phyloP scores from a whole-genome alignment of 2,797 vertebrate genomes.

The Pangasius djambal region DNA sequence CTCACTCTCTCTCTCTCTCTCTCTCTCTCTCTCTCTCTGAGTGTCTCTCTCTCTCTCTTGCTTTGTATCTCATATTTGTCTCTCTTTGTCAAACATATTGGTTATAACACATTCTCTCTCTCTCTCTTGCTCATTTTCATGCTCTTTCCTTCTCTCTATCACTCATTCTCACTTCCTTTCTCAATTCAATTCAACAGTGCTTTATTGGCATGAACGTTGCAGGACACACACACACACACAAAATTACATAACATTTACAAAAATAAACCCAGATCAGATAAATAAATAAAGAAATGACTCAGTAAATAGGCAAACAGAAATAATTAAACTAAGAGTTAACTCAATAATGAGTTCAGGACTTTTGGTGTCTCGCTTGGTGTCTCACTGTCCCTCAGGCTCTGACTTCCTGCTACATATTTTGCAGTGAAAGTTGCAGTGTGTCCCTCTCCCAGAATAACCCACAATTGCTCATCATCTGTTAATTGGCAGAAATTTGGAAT shows the following conservation, averaged over 20 bases:
- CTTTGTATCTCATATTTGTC: background rate
- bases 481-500: background rate
- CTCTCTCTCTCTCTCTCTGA: no score
- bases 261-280: background rate
- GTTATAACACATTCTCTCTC: background rate
- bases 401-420: no score
- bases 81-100: background rate
- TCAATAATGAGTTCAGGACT: no score
- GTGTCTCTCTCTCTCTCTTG: background rate
- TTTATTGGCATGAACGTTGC: background rate
- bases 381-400: no score
- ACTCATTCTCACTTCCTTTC: no score
- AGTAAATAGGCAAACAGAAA: background rate
- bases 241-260: background rate
- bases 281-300: background rate
- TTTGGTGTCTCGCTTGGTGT: background rate
- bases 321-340: background rate
- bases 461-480: background rate
- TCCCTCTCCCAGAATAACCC: background rate
- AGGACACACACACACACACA: background rate
- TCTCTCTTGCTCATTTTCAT: background rate
- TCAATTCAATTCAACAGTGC: background rate
- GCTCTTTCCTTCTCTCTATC: no score
- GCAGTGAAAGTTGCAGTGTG: no score
- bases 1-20: background rate